Evolutionary conservation across 2,888 invertebrate genomes (phyloP).

Genomic region (Heteromyza rotundicornis): DNA sequence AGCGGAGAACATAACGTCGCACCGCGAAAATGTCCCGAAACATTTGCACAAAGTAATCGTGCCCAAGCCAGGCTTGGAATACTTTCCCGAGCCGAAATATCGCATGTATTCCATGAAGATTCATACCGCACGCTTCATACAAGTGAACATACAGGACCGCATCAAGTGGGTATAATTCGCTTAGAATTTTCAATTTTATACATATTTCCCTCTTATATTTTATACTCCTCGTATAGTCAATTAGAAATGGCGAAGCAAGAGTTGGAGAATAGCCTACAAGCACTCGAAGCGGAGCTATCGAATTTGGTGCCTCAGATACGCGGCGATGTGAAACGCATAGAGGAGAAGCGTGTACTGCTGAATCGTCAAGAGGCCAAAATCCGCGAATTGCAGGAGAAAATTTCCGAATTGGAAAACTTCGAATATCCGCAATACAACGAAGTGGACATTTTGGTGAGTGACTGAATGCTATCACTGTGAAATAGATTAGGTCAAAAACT

Average conservation of each 20-base stretch:
- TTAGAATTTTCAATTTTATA: neutral
- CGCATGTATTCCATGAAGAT: conserved; percentile 73
- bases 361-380: conserved; percentile 36
- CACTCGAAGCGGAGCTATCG: conserved; percentile 30
- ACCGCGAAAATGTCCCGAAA: conserved; percentile 69
- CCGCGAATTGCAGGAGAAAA: conserved; percentile 37
- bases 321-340: conserved; percentile 27
- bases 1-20: conserved; percentile 74
- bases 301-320: conserved; percentile 33
- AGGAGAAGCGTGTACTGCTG: conserved; percentile 34
- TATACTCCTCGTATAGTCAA: conserved; percentile 26
- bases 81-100: conserved; percentile 79
- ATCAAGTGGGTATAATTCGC: conserved; percentile 54
- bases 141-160: conserved; percentile 71
- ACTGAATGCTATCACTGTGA: neutral
- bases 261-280: conserved; percentile 17
- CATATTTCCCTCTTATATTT: neutral
- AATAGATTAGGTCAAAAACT: neutral
- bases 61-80: conserved; percentile 68
- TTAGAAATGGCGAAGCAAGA: conserved; percentile 30
- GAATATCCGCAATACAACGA: conserved; percentile 56
- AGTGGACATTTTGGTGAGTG: conserved; percentile 50
- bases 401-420: conserved; percentile 51
- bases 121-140: conserved; percentile 67
- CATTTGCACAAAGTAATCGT: conserved; percentile 74